These are phyloP conservation scores for Sinonovacula constricta DNA, from an alignment of 1,140 invertebrate genomes.

Conservation along the genomic window DNA sequence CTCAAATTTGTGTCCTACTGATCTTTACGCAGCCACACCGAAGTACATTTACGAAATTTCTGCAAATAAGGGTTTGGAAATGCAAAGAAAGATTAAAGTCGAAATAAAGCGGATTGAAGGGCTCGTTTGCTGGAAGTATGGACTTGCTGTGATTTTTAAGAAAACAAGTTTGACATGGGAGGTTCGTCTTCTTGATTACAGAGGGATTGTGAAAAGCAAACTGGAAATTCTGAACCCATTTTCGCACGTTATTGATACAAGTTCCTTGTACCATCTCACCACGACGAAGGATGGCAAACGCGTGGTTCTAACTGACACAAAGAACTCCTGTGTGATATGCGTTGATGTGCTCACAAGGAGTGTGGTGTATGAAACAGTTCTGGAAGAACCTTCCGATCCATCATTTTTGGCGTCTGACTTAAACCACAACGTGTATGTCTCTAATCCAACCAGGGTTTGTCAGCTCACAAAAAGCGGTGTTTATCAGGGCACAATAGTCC, in stretches of 20 bases:
- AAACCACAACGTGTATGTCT: slow-evolving; percentile 25
- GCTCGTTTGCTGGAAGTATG: slow-evolving; percentile 32
- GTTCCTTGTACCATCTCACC: slow-evolving; percentile 11
- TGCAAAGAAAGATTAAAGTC: slow-evolving; percentile 28
- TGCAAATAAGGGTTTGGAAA: slow-evolving; percentile 1
- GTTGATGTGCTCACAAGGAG: slow-evolving; percentile 18
- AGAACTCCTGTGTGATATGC: slow-evolving; percentile 28
- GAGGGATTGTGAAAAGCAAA: slow-evolving; percentile 39
- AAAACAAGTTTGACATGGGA: slow-evolving; percentile 36
- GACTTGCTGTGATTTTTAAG: slow-evolving; percentile 24
- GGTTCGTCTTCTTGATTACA: slow-evolving; percentile 27
- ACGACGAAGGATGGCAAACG: slow-evolving; percentile 17
- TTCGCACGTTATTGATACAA: slow-evolving; percentile 16
- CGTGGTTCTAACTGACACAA: slow-evolving; percentile 20
- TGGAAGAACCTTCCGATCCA: slow-evolving; percentile 1
- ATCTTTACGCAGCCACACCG: slow-evolving; percentile 26
- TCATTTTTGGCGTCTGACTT: slow-evolving; percentile 19
- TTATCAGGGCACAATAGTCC: slow-evolving; percentile 2
- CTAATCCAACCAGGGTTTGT: slow-evolving; percentile 1
- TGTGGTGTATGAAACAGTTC: slow-evolving; percentile 13
- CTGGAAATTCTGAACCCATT: slow-evolving; percentile 40
- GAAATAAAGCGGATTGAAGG: slow-evolving; percentile 40
- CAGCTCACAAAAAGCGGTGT: slow-evolving; percentile 16
- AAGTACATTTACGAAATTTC: slow-evolving; percentile 41
- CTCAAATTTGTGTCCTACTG: slow-evolving; percentile 42